These are phyloP conservation scores for Napeogenes inachia DNA, from an alignment of 2,888 invertebrate genomes.

Conservation along the genomic window DNA sequence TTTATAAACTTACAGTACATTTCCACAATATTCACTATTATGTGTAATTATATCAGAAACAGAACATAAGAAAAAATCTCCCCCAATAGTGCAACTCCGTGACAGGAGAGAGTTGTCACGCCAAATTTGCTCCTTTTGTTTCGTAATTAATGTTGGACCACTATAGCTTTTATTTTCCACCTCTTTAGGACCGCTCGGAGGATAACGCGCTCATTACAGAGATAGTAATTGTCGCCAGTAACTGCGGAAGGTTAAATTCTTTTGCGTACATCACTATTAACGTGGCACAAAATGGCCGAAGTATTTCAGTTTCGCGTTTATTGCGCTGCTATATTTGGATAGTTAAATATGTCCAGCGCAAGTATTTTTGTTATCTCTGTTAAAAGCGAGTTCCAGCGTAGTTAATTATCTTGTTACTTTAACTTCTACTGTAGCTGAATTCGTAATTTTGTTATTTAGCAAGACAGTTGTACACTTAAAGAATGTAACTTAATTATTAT, in stretches of 20 bases:
- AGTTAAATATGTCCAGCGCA: conserved; percentile 22
- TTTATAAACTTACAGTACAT: too few relatives aligned
- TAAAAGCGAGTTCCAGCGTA: conserved; percentile 18
- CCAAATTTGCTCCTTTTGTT: conserved; percentile 22
- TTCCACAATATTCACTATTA: background rate
- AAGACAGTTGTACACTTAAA: conserved; percentile 15
- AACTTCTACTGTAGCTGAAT: conserved; percentile 25
- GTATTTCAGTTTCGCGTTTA: conserved; percentile 24
- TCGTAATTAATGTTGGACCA: conserved; percentile 63
- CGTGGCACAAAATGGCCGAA: conserved; percentile 21
- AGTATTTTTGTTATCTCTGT: conserved; percentile 27
- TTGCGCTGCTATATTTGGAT: conserved; percentile 15
- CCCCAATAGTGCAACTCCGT: conserved; percentile 18
- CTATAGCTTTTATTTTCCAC: conserved; percentile 39
- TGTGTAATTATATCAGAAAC: too few relatives aligned
- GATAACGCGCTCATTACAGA: conserved; percentile 9
- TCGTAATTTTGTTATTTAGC: conserved; percentile 23
- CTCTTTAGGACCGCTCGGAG: conserved; percentile 18
- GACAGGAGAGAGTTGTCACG: conserved; percentile 23
- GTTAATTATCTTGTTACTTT: conserved; percentile 26
- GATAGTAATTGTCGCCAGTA: conserved; percentile 6
- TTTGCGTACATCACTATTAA: conserved; percentile 24
- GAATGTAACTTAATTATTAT: conserved; percentile 16
- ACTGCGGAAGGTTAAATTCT: conserved; percentile 21
- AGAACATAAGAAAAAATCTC: conserved; percentile 21